phyloP scores from a whole-genome alignment of 2,888 invertebrate genomes.

The Protonemura montana region DNA sequence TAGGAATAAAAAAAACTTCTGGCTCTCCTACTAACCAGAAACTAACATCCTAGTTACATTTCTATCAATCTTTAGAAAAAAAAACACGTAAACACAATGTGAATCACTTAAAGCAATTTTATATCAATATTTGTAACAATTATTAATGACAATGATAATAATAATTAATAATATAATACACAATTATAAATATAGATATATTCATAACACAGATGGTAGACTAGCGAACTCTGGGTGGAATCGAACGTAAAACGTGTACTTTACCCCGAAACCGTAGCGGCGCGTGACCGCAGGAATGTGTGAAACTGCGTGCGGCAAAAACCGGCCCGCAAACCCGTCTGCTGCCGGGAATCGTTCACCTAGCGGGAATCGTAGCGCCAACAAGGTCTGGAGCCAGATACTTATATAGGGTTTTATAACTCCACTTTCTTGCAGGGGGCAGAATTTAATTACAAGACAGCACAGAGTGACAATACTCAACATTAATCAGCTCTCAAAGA shows the following conservation, averaged over 20 bases:
- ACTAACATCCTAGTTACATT: too few relatives aligned
- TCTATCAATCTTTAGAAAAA: too few relatives aligned
- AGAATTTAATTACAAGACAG: too few relatives aligned
- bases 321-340: neutral
- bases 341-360: neutral
- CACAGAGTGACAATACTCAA: too few relatives aligned
- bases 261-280: neutral
- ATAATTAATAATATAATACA: constrained; percentile 7
- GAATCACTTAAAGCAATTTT: neutral
- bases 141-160: constrained; percentile 5
- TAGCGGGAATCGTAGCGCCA: neutral
- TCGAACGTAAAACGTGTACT: neutral
- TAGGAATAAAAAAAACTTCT: too few relatives aligned
- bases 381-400: too few relatives aligned
- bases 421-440: too few relatives aligned
- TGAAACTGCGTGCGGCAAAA: neutral
- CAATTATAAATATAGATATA: constrained; percentile 1
- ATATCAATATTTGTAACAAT: neutral
- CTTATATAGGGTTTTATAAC: too few relatives aligned
- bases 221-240: constrained; percentile 15
- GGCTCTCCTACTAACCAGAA: too few relatives aligned
- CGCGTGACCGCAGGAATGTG: neutral
- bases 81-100: too few relatives aligned
- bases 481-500: too few relatives aligned
- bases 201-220: constrained; percentile 31